These are phyloP conservation scores for Athene noctua DNA, from an alignment of 2,113 vertebrate species.

Conservation along the genomic window DNA sequence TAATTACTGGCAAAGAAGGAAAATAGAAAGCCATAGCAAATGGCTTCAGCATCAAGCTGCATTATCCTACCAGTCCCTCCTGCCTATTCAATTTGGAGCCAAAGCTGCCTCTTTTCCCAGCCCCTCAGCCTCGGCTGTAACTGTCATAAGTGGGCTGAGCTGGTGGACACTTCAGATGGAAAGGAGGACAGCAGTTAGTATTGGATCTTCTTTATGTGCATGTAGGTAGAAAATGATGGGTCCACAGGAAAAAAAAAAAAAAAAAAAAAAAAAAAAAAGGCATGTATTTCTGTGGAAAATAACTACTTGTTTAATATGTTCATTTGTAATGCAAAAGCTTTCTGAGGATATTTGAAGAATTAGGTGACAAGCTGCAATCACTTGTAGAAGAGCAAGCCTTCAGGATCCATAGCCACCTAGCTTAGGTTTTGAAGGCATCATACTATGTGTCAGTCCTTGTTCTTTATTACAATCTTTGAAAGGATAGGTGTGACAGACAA, in stretches of 20 bases:
- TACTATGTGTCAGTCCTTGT: background rate
- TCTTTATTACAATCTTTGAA: background rate
- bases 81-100: background rate
- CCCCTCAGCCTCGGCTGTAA: background rate
- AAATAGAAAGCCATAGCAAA: background rate
- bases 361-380: background rate
- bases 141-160: background rate
- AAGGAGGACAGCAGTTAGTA: background rate
- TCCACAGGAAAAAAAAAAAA: background rate
- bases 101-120: background rate
- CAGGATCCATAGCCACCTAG: background rate
- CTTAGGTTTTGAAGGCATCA: background rate
- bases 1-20: background rate
- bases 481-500: background rate
- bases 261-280: background rate
- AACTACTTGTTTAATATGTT: background rate
- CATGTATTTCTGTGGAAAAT: background rate
- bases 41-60: background rate
- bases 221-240: background rate
- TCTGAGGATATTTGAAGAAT: background rate
- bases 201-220: background rate
- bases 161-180: background rate
- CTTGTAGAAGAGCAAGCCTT: background rate
- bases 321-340: background rate
- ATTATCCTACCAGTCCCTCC: background rate